A percentile compares a stretch with the other conserved stretches of the same genome.
phyloP scores from a whole-genome alignment of 2,888 invertebrate genomes.

The Mythimna pallens region DNA sequence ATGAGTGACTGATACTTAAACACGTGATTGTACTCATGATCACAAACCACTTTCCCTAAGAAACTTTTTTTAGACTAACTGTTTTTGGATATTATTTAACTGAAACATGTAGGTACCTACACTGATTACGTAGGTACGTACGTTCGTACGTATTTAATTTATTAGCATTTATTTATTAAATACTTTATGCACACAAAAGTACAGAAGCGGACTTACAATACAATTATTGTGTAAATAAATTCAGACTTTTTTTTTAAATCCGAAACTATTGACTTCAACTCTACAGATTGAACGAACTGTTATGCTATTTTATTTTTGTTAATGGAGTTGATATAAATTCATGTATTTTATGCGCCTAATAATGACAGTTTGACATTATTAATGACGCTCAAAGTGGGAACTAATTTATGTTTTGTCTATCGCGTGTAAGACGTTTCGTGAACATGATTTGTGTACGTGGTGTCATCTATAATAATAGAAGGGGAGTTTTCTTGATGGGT shows the following conservation, averaged over 20 bases:
- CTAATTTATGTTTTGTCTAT: constrained; percentile 25
- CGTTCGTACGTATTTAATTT: too few species aligned
- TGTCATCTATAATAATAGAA: constrained; percentile 28
- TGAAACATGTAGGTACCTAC: too few species aligned
- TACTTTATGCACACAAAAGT: too few species aligned
- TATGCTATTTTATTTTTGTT: background rate
- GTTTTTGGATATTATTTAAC: too few species aligned
- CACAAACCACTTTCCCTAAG: too few species aligned
- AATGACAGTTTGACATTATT: constrained; percentile 48
- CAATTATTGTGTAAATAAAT: constrained; percentile 9
- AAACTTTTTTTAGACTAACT: too few species aligned
- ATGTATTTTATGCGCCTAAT: constrained; percentile 34
- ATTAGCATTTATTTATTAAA: too few species aligned
- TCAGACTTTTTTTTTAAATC: background rate
- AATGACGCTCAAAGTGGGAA: constrained; percentile 40
- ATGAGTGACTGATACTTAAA: too few species aligned
- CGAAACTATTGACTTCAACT: background rate
- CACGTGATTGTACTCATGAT: too few species aligned
- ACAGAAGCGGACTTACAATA: too few species aligned
- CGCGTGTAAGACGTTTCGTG: constrained; percentile 49
- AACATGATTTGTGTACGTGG: constrained; percentile 47
- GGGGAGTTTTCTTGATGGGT: constrained; percentile 1
- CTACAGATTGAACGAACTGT: constrained; percentile 3
- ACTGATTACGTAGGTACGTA: too few species aligned
- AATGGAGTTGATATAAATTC: constrained; percentile 23